phyloP scores from a whole-genome alignment of 1,140 invertebrate genomes.

The Drosophila carrolli region DNA sequence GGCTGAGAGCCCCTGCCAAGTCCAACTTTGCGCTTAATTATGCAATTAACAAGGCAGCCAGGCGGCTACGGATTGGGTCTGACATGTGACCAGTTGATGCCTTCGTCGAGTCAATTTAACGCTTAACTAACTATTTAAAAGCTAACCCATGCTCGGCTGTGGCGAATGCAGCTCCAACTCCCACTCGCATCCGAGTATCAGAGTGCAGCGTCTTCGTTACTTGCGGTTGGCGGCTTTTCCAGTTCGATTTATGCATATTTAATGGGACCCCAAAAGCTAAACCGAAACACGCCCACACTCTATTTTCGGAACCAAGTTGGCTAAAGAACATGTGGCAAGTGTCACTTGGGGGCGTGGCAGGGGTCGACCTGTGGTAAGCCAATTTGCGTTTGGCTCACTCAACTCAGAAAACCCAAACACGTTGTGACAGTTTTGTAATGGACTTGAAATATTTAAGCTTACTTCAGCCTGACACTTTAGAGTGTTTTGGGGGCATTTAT shows the following conservation, averaged over 20 bases:
- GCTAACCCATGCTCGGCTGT: constrained; percentile 43
- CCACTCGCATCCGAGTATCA: constrained; percentile 14
- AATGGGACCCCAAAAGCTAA: constrained; percentile 34
- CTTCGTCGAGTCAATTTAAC: constrained; percentile 72
- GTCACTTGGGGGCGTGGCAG: constrained; percentile 29
- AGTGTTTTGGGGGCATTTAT: constrained; percentile 21
- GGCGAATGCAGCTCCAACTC: constrained; percentile 29
- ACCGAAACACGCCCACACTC: constrained; percentile 47
- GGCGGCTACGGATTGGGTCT: constrained; percentile 51
- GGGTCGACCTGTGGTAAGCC: constrained; percentile 44
- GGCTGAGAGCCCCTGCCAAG: constrained; percentile 32
- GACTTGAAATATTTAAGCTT: constrained; percentile 59
- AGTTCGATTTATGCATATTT: constrained; percentile 68
- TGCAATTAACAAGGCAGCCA: constrained; percentile 66
- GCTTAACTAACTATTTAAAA: constrained; percentile 73
- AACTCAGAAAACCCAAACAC: constrained; percentile 38
- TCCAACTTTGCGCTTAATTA: constrained; percentile 68
- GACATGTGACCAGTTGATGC: constrained; percentile 56
- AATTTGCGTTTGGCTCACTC: constrained; percentile 47
- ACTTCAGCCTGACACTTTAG: constrained; percentile 12
- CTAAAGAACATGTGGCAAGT: constrained; percentile 54
- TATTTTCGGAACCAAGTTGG: constrained; percentile 6
- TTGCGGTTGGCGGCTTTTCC: constrained; percentile 23
- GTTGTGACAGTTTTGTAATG: constrained; percentile 61
- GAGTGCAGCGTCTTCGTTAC: constrained; percentile 21